Evolutionary conservation across 1,140 invertebrate genomes (phyloP), one percentile per base, ranked within the genome.

Genomic region (Achroia grisella): DNA sequence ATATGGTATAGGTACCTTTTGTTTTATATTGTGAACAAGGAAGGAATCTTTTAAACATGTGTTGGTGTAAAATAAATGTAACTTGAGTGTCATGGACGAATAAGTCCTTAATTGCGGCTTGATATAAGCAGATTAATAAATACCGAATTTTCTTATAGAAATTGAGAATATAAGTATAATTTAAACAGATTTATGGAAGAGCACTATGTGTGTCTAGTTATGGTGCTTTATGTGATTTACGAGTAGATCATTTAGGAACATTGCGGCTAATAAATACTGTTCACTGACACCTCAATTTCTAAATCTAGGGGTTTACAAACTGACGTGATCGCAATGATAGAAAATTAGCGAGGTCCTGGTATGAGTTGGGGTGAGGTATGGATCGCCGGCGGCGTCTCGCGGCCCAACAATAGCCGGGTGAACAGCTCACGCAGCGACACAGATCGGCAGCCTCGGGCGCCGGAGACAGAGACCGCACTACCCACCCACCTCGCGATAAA

Each of bases 281-380:
- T 60, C 65, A 68, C 74, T 80, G 76, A 83, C 76, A 79, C 79
- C 70, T 80, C 70, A 75, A 79, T 83, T 83, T 79, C 54, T 62
- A 67, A 78, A 76, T 71, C 60, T 65, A 71, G 67, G 66, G 64
- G 61, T 71, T 69, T 77, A 80, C 80, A 80, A 82, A 77, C 66
- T 71, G 64, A 63, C 58, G 68, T 67, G 73, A 75, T 70, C 64
- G 61, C 71, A 79, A 75, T 76, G 73, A 80, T 80, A 81, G 77
- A 82, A 82, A 85, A 85, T 85, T 85, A 82, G 78, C 69, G 62
- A 72, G 61, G 75, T 81, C 72, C 71, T 70, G 72, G 70, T 68
- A 61, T 65, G 62, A 72, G 71, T 78, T 66, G 62, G 64, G 74
- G 69, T 82, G 69, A 81, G 62, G 68, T 66, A 82, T 73, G 68